A percentile compares a stretch with the other conserved stretches of the same genome.
Evolutionary conservation across 2,888 invertebrate species (phyloP).

Genomic region (Drosophila acutilabella): DNA sequence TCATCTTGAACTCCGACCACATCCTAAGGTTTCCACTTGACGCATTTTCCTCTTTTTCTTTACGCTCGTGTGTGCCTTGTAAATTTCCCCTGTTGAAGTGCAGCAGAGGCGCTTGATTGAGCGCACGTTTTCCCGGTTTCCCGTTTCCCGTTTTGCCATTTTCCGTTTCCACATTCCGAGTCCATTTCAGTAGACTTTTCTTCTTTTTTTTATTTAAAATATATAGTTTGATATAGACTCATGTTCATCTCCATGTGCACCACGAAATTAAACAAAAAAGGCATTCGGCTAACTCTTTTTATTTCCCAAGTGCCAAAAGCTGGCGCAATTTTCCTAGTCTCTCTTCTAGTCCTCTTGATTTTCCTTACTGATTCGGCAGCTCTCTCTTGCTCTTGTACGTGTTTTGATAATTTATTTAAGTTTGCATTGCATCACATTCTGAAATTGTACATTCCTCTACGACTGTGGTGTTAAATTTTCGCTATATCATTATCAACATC

Average conservation of each 20-base stretch:
- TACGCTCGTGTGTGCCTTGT: slow-evolving; percentile 68
- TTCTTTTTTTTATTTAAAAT: slow-evolving; percentile 57
- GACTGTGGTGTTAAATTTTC: slow-evolving; percentile 29
- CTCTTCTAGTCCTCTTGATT: slow-evolving; percentile 4
- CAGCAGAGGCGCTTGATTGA: slow-evolving; percentile 75
- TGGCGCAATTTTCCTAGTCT: slow-evolving; percentile 61
- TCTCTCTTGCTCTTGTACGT: slow-evolving; percentile 46
- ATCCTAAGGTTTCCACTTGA: slow-evolving; percentile 43
- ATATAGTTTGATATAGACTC: slow-evolving; percentile 23
- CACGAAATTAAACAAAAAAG: slow-evolving; percentile 58
- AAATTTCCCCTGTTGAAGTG: slow-evolving; percentile 75
- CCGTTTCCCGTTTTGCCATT: slow-evolving; percentile 36
- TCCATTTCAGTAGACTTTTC: slow-evolving; percentile 53
- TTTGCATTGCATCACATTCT: slow-evolving; percentile 32
- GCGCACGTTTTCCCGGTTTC: slow-evolving; percentile 70
- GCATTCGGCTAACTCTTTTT: slow-evolving; percentile 59
- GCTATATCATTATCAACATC: slow-evolving; percentile 58
- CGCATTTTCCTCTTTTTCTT: slow-evolving; percentile 39
- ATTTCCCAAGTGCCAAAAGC: slow-evolving; percentile 67
- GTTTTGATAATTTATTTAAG: slow-evolving; percentile 52
- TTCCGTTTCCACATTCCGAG: slow-evolving; percentile 14
- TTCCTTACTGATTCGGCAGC: slow-evolving; percentile 8
- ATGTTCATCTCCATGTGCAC: slow-evolving; percentile 24
- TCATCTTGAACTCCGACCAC: slow-evolving; percentile 30
- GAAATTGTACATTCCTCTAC: neutral